These are phyloP conservation scores for Anguilla obscura DNA, from an alignment of 2,797 vertebrate genomes.

Conservation along the genomic window DNA sequence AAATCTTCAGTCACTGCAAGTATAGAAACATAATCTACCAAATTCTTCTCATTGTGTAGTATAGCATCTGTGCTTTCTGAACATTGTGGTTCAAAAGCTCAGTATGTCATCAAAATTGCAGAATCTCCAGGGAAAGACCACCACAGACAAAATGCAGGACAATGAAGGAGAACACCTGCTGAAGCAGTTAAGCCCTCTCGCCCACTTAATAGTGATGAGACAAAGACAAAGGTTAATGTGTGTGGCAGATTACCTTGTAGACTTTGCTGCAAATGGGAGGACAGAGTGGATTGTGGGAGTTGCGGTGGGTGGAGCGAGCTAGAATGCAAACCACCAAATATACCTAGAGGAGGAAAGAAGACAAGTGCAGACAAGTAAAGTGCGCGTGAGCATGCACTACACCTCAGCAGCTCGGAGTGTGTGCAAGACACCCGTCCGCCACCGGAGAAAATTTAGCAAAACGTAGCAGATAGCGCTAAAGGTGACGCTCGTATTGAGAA, in stretches of 20 bases:
- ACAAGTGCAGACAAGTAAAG: constrained; percentile 41
- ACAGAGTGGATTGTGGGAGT: constrained; percentile 72
- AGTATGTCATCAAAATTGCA: neutral
- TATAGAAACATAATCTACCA: neutral
- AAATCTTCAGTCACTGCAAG: neutral
- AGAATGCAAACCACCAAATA: constrained; percentile 78
- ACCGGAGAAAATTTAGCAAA: neutral
- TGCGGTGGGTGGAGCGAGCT: constrained; percentile 70
- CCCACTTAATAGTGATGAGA: constrained; percentile 8
- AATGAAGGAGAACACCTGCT: constrained; percentile 15
- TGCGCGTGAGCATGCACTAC: constrained; percentile 24
- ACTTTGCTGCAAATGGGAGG: constrained; percentile 74
- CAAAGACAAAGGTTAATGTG: neutral
- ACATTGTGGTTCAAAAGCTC: neutral
- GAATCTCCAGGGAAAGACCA: neutral
- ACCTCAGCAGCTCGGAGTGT: neutral
- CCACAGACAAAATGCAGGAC: constrained; percentile 21
- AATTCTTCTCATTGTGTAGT: neutral
- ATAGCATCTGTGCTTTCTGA: neutral
- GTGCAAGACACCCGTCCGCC: neutral
- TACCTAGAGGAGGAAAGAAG: constrained; percentile 71
- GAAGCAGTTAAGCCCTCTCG: constrained; percentile 18
- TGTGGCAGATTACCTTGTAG: constrained; percentile 73
- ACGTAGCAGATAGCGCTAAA: constrained; percentile 41
- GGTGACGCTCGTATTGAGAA: constrained; percentile 32